Evolutionary conservation across 2,113 vertebrate species (phyloP), one percentile per base, ranked within the genome.

Genomic region (Ammodytes dubius): DNA sequence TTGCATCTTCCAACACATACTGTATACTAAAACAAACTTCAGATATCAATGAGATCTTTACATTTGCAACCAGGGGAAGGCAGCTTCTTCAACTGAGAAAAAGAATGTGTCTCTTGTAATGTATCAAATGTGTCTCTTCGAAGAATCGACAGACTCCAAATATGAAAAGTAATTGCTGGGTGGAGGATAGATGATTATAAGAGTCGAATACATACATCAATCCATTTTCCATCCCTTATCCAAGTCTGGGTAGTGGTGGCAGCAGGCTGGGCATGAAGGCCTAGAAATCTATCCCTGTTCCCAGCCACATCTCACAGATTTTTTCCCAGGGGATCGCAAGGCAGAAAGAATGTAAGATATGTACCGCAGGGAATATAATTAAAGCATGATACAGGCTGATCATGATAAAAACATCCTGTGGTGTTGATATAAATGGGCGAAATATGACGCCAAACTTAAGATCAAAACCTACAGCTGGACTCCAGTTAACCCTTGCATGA

Each of bases 21-120:
- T n/a, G n/a, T n/a, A 40, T 69, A 54, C 11, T 46, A 8, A 14
- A 46, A 46, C 40, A 42, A 47, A 43, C 46, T 50, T 35, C 59
- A 68, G 47, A 61, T 61, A 60, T 52, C 58, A 70, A 35, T 68
- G 47, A 35, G 6, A 15, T 54, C 10, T 65, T 54, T 65, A n/a
- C 49, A 42, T 57, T 52, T 45, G 42, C 50, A 50, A 35, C 8
- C 5, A 11, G 19, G 27, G 6, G 37, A 52, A 45, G 67, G 57
- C 19, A 61, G 54, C 17, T 15, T 35, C 49, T 58, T 59, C 8
- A 8, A 27, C 7, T n/a, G 6, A 56, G 6, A 7, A 54, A 46
- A 46, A 35, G 19, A 52, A 15, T 19, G 10, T 7, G n/a, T 35
- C 15, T 57, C 43, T 57, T 65, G n/a, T 5, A 45, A 37, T 35